Conservation (phyloP, 2,113 vertebrate genomes). For the Myodes glareolus region DNA sequence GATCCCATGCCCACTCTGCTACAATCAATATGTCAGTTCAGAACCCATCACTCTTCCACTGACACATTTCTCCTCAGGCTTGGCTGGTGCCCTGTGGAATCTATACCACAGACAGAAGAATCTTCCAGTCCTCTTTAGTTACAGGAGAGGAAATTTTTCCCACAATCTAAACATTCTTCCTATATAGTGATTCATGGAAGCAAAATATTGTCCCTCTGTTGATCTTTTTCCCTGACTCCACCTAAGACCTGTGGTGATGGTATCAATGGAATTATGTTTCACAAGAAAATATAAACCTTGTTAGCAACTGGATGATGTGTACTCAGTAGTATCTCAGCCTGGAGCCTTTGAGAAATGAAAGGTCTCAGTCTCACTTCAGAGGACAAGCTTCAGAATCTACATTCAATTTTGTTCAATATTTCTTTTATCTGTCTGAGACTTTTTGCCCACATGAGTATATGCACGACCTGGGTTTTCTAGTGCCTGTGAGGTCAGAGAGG, state of each 20-base stretch:
- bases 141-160: neutral
- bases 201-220: neutral
- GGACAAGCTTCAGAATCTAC: neutral
- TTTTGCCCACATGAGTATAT: neutral
- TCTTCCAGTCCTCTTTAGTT: neutral
- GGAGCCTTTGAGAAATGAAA: neutral
- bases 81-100: neutral
- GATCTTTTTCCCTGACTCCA: neutral
- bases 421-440: neutral
- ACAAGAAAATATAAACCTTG: neutral
- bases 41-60: neutral
- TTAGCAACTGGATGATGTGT: no score
- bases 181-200: neutral
- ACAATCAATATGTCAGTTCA: neutral
- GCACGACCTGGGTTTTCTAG: neutral
- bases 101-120: neutral
- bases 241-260: neutral
- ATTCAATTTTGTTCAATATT: neutral
- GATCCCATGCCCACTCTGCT: neutral
- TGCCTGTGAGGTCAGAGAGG: neutral
- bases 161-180: neutral
- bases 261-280: neutral
- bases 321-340: neutral
- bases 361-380: neutral
- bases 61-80: neutral